Base-by-base conservation (phyloP, 2,888 invertebrate species). In the Epistrophe grossulariae region DNA sequence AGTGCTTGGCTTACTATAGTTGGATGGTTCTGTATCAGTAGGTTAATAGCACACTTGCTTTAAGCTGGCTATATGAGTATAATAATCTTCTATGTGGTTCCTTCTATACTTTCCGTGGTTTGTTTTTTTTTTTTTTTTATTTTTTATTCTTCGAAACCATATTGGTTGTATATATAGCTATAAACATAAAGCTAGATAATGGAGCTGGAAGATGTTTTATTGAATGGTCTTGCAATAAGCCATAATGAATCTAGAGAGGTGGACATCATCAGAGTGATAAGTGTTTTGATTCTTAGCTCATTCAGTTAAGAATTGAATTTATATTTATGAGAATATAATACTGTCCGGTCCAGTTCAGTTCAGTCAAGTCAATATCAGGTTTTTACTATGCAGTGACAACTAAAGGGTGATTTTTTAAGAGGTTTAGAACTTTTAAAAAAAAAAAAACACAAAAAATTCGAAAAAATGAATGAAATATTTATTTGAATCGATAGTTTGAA, bases 21-120 rank as follows among this genome's bases (percentile, higher is more conserved):
- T 89, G 89, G 87, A 89, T 89, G 88, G 90, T 90, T 90, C 89
- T 91, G 90, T 92, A 91, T 93, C 93, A 93, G 92, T 93, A 92
- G 93, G 93, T 93, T 92, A 93, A 92, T 93, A 89, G 93, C 91
- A 91, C 91, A 91, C 91, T 91, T 91, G 91, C 90, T 90, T 90
- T 91, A 91, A 88, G 88, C 71, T 84, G 80, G 72, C 57, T 81
- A 80, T 19, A 35, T 4, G 35, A 35, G 35, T 9, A 35, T 9
- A n/a, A 0, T 1, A 3, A 85, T 50, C 70, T 79, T 68, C 57
- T 80, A 81, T 88, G 88, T 81, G 84, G 88, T 89, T 90, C 89
- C 74, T 71, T 72, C 60, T 73, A 52, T 72, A 66, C 48, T 66
- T 45, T 64, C 45, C 13, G 72, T 68, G 59, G 50, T 60, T 71